Base-by-base conservation (phyloP, 2,888 invertebrate species). In the Tupiocoris notatus region DNA sequence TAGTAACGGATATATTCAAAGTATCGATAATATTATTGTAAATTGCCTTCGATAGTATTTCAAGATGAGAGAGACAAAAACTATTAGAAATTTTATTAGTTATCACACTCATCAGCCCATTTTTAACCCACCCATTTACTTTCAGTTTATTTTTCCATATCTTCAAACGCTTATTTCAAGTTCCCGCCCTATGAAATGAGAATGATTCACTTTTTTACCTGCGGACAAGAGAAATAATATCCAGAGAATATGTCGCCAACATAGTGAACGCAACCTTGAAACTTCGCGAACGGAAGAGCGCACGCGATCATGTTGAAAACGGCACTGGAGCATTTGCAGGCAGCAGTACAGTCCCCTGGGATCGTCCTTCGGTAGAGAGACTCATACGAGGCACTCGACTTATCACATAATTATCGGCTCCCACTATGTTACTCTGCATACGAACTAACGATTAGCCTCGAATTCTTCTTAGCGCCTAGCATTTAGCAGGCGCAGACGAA, bases 241-340 rank as follows among this genome's bases (percentile, higher is more conserved):
- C 76, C 76, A 62, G 76, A 76, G 57, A 76, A 76, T 56, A 68
- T 61, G 59, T 62, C 23, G 62, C 68, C 21, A 54, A 76, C 76
- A 65, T 76, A 76, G 68, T 76, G 76, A 62, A 76, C 68, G 68
- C 76, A 76, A 62, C 76, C 76, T 68, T 76, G 76, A 57, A 76
- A 76, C 22, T 20, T 39, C 12, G 76, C 59, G 25, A 70, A 76
- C 56, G 76, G 76, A 61, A 76, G 75, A 20, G 57, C 66, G 59
- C 66, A 57, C 66, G 66, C 75, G 16, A 75, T 58, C 75, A 75
- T 75, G 75, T 66, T 75, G 25, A 24, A 18, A 24, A 65, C 75
- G 58, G 59, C 25, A 75, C 75, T 75, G 75, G 61, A 58, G 18
- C 57, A 1, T 21, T n/a, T 16, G 6, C 65, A 20, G 25, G 21